These are phyloP conservation scores for Mesorhabditis belari DNA, from an alignment of 2,888 invertebrate genomes.

Conservation along the genomic window DNA sequence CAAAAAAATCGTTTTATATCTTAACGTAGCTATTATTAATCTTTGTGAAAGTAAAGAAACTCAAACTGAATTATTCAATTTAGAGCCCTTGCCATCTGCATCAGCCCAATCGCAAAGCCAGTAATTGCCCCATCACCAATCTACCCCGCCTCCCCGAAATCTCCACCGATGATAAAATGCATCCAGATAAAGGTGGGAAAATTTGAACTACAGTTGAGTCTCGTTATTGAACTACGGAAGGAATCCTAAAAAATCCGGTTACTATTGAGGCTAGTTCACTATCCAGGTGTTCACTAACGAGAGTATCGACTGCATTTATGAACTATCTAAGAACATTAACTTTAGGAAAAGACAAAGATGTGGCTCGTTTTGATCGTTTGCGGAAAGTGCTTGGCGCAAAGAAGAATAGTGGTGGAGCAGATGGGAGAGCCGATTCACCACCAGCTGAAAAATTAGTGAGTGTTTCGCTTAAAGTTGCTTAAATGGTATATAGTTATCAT, in stretches of 20 bases:
- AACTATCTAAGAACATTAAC: no score
- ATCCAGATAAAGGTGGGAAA: background rate
- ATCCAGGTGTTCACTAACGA: no score
- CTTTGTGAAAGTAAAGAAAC: no score
- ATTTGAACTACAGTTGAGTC: no score
- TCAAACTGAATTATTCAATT: no score
- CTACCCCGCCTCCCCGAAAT: conserved; percentile 33
- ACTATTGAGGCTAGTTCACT: no score
- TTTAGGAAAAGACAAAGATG: background rate
- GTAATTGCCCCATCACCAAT: conserved; percentile 21
- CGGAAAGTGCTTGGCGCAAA: conserved; percentile 16
- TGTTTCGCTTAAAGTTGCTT: background rate
- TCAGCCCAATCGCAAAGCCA: conserved; percentile 11
- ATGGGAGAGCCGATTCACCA: background rate
- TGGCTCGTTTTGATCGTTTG: conserved; percentile 25
- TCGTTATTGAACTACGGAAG: no score
- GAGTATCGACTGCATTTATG: no score
- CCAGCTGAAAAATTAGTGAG: conserved; percentile 7
- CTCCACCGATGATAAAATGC: conserved; percentile 14
- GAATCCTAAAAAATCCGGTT: no score
- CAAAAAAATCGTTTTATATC: no score
- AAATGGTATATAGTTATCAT: no score
- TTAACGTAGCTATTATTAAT: no score
- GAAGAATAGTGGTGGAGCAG: background rate
- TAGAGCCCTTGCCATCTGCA: conserved; percentile 27